Base-by-base conservation (phyloP, 2,888 invertebrate genomes). In the Cheilosia urbana region DNA sequence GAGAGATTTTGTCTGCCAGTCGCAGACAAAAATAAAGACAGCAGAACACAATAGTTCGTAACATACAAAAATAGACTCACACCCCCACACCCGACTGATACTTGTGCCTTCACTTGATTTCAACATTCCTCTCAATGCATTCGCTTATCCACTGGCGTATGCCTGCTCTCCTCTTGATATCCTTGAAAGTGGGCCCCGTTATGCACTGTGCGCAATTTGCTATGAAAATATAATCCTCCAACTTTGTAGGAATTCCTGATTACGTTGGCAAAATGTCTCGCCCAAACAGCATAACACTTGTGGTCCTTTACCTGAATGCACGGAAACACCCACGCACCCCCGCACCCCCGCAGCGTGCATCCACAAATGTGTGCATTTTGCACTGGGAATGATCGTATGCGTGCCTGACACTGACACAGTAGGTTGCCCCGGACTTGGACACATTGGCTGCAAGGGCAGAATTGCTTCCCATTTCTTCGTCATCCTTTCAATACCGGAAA, bases 151-250 rank as follows among this genome's bases (percentile, higher is more conserved):
- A 37, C 37, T 37, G 37, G 3, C 37, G 37, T 11, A 37, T 37
- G 37, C 13, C 37, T 37, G 4, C 30, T 47, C 42, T 55, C 30
- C 1, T 2, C 19, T 27, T 4, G 19, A 47, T 24, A 11, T 37
- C 37, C 37, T 37, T 13, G 37, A 13, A 5, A 9, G 21, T 17
- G 4, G 51, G 7, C 21, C 27, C 19, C 42, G n/a, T 42, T n/a
- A 34, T 42, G 66, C 60, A 75, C 57, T 13, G 2, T 13, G 37
- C 4, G 13, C 37, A 37, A 13, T 68, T 80, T 62, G 55, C 60
- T 75, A 62, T 75, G 66, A 57, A 68, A 75, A 75, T 66, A 55
- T 58, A 68, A 68, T 75, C 55, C 62, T 37, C 62, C 2, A 47
- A 73, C 55, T 75, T 68, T 55, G 62, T 55, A 62, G 45, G 55